phyloP scores from a whole-genome alignment of 2,113 vertebrate species.

The Prolemur simus region DNA sequence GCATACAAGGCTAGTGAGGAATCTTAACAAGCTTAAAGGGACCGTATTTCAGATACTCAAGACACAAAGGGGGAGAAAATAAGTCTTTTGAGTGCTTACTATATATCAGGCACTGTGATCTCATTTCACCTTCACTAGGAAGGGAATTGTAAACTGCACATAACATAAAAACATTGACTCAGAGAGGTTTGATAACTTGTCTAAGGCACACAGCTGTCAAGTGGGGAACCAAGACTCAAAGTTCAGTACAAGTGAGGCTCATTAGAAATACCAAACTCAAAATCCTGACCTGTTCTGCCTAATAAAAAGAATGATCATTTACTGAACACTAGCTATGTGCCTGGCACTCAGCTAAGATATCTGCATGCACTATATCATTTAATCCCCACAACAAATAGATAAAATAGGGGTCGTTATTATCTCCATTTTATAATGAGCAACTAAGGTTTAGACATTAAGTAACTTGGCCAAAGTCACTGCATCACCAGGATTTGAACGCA shows the following conservation, averaged over 20 bases:
- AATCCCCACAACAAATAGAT: neutral
- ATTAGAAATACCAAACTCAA: neutral
- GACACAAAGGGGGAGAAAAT: neutral
- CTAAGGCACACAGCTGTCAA: neutral
- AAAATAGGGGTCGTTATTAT: neutral
- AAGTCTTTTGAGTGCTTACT: neutral
- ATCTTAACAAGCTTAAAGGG: constrained; percentile 77
- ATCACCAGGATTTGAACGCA: neutral
- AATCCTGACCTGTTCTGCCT: neutral
- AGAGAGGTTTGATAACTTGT: neutral
- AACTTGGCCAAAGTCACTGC: neutral
- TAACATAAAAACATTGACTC: neutral
- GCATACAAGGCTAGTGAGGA: constrained; percentile 61
- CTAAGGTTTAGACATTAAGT: neutral
- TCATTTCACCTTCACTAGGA: neutral
- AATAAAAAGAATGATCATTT: constrained; percentile 15
- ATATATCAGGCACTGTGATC: neutral
- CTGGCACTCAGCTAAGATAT: neutral
- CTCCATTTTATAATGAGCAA: neutral
- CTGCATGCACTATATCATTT: neutral
- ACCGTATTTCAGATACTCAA: neutral
- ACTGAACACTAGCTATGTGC: neutral
- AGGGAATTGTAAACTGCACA: neutral
- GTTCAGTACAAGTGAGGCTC: neutral
- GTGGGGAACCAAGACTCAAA: neutral